Evolutionary conservation across 2,113 vertebrate genomes (phyloP).

Genomic region (Coregonus clupeaformis): DNA sequence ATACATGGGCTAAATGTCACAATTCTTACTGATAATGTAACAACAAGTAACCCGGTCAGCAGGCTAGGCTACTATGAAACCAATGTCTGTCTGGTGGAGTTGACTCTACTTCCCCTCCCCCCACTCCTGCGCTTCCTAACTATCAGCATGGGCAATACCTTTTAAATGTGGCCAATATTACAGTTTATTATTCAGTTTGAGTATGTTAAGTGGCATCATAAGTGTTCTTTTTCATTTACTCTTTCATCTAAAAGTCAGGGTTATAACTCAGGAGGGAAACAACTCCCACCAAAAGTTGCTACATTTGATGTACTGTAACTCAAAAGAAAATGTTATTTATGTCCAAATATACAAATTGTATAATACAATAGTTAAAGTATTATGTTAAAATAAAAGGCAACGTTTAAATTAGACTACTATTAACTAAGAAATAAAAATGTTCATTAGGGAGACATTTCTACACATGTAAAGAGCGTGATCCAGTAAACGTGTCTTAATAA

Average conservation of each 20-base stretch:
- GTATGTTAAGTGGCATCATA: no score
- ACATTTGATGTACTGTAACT: neutral
- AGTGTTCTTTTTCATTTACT: no score
- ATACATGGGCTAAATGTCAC: neutral
- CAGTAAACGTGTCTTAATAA: conserved; percentile 45
- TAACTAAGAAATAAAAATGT: neutral
- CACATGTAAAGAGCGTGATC: conserved; percentile 63
- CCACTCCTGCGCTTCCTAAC: conserved; percentile 44
- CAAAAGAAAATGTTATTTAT: neutral
- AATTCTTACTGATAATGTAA: conserved; percentile 51
- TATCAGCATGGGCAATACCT: conserved; percentile 27
- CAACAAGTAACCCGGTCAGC: conserved; percentile 38
- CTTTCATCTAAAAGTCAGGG: neutral
- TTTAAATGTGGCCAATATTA: conserved; percentile 16
- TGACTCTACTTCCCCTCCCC: conserved; percentile 52
- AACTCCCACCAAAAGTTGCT: conserved; percentile 1
- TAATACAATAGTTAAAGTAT: neutral
- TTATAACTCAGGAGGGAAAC: neutral
- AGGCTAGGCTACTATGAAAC: conserved; percentile 27
- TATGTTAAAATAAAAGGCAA: neutral
- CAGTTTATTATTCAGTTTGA: neutral
- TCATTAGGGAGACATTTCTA: conserved; percentile 19
- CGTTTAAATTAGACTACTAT: neutral
- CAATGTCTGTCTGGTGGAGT: conserved; percentile 30
- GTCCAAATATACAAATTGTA: no score